Base-by-base conservation (phyloP, 2,888 invertebrate species). In the Ophion slaviceki region DNA sequence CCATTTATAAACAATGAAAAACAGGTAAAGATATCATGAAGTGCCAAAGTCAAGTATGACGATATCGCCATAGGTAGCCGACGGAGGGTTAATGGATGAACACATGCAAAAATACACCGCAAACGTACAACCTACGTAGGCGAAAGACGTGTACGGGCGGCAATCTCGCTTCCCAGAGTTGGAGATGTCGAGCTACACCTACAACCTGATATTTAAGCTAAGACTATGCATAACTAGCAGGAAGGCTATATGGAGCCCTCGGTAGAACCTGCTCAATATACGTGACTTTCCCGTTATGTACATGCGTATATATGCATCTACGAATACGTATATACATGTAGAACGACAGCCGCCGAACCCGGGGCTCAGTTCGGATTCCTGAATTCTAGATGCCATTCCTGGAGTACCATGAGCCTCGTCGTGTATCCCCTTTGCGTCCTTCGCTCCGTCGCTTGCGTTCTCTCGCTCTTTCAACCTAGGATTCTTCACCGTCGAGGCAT, bases 371-470 rank as follows among this genome's bases (percentile, higher is more conserved):
- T 70, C 62, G 80, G 83, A 86, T 86, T 86, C 83, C 83, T 83
- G 66, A 86, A 86, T 86, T 86, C 83, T 86, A 83, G 78, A 53
- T 74, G 78, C 78, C 80, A 86, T 86, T 86, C 86, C 86, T 47
- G 80, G 66, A 78, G 67, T 68, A 74, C 78, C 83, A 59, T 75
- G 64, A 36, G 70, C 59, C n/a, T 17, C 72, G 28, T 47, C 72
- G 28, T 47, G n/a, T n/a, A 10, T 57, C 61, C 8, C 59, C n/a
- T 64, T 28, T 4, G 40, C 67, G 32, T 20, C 45, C 10, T 64
- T 32, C 36, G 17, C 40, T 53, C 53, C 11, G 17, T 66, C 67
- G 45, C 62, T 59, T 28, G 20, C 32, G n/a, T 66, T 57, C 53
- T 57, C 45, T 74, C 72, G 40, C 70, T 24, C 61, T 47, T 57